Percentiles rank a stretch among this genome's conserved stretches.
Evolutionary conservation across 2,888 invertebrate genomes (phyloP).

Genomic region (Pogonocherus hispidulus): DNA sequence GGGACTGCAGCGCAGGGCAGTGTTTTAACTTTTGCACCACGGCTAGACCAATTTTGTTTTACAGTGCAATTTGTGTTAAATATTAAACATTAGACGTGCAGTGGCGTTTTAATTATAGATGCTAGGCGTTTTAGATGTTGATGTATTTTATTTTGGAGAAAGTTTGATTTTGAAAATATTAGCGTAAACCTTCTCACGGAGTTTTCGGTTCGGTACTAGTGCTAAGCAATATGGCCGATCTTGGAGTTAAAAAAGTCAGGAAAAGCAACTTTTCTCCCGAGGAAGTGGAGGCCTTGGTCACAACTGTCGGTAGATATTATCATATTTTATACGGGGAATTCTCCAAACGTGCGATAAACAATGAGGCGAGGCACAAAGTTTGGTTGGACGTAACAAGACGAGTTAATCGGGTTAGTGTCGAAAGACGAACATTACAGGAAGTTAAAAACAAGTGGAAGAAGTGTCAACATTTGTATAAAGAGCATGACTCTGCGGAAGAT

Average conservation of each 20-base stretch:
- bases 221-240: conserved; percentile 57
- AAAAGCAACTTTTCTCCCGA: conserved; percentile 61
- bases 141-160: neutral
- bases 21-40: conserved; percentile 7
- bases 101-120: neutral
- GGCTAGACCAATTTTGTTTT: neutral
- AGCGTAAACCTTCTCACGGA: neutral
- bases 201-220: conserved; percentile 35
- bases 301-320: conserved; percentile 53
- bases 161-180: neutral
- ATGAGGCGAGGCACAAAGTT: conserved; percentile 54
- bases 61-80: too few relatives aligned
- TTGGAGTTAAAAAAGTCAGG: conserved; percentile 49
- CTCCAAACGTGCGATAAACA: conserved; percentile 54
- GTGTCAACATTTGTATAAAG: conserved; percentile 54
- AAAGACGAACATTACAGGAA: conserved; percentile 59
- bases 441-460: conserved; percentile 64
- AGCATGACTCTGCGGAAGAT: conserved; percentile 47
- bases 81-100: too few relatives aligned
- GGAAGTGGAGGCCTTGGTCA: conserved; percentile 57
- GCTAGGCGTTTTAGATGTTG: neutral
- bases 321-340: conserved; percentile 56
- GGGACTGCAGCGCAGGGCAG: conserved; percentile 40
- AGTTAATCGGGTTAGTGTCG: conserved; percentile 59
- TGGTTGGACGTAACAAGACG: conserved; percentile 58